Percentiles rank a stretch among this genome's conserved stretches.
Conservation (phyloP, 2,113 vertebrate species). For the Neomonachus schauinslandi region DNA sequence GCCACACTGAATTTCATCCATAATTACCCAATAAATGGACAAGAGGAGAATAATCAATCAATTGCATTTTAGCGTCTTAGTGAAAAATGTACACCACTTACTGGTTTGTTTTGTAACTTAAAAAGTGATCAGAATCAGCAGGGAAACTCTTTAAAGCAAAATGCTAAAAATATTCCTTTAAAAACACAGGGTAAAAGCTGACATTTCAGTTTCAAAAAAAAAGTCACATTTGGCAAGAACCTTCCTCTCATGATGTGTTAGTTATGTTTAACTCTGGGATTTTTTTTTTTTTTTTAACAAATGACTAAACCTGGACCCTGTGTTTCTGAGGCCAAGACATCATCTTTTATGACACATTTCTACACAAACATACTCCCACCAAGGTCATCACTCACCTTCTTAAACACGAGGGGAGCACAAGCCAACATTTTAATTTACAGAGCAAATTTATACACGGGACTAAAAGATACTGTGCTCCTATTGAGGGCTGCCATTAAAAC, state of each 20-base stretch:
- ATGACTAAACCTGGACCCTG: slow-evolving; percentile 84
- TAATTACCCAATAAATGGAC: background rate
- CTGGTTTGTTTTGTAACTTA: slow-evolving; percentile 78
- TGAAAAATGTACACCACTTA: slow-evolving; percentile 9
- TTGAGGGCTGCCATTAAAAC: slow-evolving; percentile 80
- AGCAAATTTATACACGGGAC: slow-evolving; percentile 75
- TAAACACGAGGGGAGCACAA: slow-evolving; percentile 73
- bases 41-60: background rate
- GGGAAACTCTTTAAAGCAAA: slow-evolving; percentile 84
- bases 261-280: slow-evolving; percentile 85
- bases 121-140: slow-evolving; percentile 81
- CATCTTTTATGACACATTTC: slow-evolving; percentile 88
- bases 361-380: slow-evolving; percentile 86
- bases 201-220: slow-evolving; percentile 85
- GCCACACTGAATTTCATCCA: background rate
- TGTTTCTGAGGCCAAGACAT: slow-evolving; percentile 86
- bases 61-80: slow-evolving; percentile 58
- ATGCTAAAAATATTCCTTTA: slow-evolving; percentile 85
- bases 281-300: slow-evolving; percentile 86
- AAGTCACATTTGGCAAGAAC: slow-evolving; percentile 86
- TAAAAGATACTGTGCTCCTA: background rate
- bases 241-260: slow-evolving; percentile 81
- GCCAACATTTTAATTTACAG: slow-evolving; percentile 76
- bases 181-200: slow-evolving; percentile 81
- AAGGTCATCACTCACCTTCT: slow-evolving; percentile 88